Evolutionary conservation across 2,113 vertebrate species (phyloP), one percentile per base, ranked within the genome.

Genomic region (Anhinga rufa): DNA sequence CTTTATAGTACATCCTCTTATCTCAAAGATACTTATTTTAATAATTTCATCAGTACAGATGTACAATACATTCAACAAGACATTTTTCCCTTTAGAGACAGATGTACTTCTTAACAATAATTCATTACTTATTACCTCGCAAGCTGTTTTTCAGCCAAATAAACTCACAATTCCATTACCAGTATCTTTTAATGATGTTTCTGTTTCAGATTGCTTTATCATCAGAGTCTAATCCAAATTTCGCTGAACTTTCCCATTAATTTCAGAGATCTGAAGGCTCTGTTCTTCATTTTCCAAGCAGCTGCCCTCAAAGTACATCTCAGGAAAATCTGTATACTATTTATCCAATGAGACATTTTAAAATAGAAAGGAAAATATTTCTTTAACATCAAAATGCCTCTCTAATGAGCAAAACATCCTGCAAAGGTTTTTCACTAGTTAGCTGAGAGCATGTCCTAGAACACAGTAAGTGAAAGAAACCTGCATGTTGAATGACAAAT

Each of bases 131-230:
- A 93, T 38, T 96, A 92, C 94, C 54, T 91, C 3, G 0, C 66
- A 90, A 95, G 86, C 89, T 96, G 81, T 85, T 96, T 96, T 95
- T 93, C 62, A 87, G 78, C 70, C 78, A 95, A 93, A 96, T 91
- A 95, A 95, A 38, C 61, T 88, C 92, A 70, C 51, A 87, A 38
- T 90, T 94, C 42, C 62, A 93, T 94, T 96, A 93, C 61, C 66
- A 77, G 77, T 87, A 80, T 91, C 89, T 95, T 92, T 95, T 96
- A 97, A 97, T 79, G 96, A 93, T 94, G 82, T 69, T 93, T 93
- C 83, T 92, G 66, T 66, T 82, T 95, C 81, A 95, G 70, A 91
- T 82, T 90, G 58, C 55, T 87, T 80, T 95, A 89, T 93, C 89
- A 17, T 60, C 14, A 4, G 22, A 85, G 62, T 51, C 70, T 92